Conservation (phyloP, 2,888 invertebrate species). For the Ormyrus nitidulus region DNA sequence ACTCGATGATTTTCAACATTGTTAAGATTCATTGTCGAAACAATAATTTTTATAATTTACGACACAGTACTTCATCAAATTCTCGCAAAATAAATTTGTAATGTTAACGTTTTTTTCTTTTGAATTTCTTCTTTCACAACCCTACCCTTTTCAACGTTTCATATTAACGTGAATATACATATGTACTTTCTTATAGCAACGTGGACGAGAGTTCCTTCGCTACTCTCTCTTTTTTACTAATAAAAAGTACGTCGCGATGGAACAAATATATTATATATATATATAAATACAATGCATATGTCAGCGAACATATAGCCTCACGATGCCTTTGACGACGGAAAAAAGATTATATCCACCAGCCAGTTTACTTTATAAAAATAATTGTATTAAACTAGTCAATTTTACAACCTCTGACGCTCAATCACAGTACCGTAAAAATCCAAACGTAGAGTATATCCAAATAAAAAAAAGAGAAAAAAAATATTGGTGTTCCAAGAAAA, state of each 20-base stretch:
- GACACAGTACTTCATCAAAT: background rate
- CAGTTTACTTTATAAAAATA: conserved; percentile 73
- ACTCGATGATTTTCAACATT: too few relatives aligned
- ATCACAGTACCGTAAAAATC: conserved; percentile 70
- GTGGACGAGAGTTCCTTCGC: conserved; percentile 28
- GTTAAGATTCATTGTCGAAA: background rate
- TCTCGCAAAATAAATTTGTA: conserved; percentile 28
- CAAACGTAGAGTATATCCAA: conserved; percentile 53
- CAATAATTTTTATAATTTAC: background rate
- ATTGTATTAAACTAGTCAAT: conserved; percentile 76
- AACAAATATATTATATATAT: conserved; percentile 30
- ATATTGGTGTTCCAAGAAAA: conserved; percentile 40
- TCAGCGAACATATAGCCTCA: conserved; percentile 29
- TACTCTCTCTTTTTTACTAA: conserved; percentile 36
- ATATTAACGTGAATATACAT: conserved; percentile 26
- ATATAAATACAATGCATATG: conserved; percentile 42
- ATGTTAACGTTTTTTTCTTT: conserved; percentile 34
- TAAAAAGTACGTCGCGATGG: conserved; percentile 45
- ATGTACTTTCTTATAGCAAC: conserved; percentile 46
- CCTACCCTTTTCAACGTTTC: conserved; percentile 8
- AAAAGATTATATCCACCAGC: conserved; percentile 67
- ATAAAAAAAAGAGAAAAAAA: conserved; percentile 43
- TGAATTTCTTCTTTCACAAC: conserved; percentile 6
- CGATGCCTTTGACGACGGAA: conserved; percentile 26
- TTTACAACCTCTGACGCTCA: conserved; percentile 73